Evolutionary conservation across 2,113 vertebrate species (phyloP).

Genomic region (Macaca nemestrina): DNA sequence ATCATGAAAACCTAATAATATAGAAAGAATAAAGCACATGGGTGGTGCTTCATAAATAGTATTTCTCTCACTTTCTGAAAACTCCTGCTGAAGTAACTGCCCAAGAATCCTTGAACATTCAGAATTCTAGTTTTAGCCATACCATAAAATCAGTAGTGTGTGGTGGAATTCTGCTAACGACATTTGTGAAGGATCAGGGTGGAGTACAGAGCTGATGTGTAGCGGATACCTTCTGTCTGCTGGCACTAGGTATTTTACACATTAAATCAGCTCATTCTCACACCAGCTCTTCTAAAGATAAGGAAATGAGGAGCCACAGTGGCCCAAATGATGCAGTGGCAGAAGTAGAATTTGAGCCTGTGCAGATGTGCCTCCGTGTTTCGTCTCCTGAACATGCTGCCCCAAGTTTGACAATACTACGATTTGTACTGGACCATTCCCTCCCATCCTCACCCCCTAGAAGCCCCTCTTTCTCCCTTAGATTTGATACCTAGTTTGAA

Average conservation of each 20-base stretch:
- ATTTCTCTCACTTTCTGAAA: not conserved
- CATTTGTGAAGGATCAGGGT: not conserved
- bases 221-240: not conserved
- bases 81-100: not conserved
- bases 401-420: fast-evolving
- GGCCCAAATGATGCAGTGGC: too few species aligned
- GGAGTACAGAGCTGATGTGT: not conserved
- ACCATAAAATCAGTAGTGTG: not conserved
- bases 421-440: not conserved
- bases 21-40: not conserved
- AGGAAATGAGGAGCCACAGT: not conserved
- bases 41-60: not conserved
- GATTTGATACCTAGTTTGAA: fast-evolving
- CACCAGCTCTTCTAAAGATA: not conserved
- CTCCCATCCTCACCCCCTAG: fast-evolving
- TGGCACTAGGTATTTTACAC: not conserved
- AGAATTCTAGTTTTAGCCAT: not conserved
- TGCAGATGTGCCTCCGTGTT: fast-evolving
- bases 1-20: not conserved
- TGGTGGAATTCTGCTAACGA: not conserved
- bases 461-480: not conserved
- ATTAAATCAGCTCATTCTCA: not conserved
- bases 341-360: not conserved
- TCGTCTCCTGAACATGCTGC: fast-evolving
- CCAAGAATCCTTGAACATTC: not conserved